These are phyloP conservation scores for Pyxicephalus adspersus DNA, from an alignment of 2,113 vertebrate genomes.

Conservation along the genomic window DNA sequence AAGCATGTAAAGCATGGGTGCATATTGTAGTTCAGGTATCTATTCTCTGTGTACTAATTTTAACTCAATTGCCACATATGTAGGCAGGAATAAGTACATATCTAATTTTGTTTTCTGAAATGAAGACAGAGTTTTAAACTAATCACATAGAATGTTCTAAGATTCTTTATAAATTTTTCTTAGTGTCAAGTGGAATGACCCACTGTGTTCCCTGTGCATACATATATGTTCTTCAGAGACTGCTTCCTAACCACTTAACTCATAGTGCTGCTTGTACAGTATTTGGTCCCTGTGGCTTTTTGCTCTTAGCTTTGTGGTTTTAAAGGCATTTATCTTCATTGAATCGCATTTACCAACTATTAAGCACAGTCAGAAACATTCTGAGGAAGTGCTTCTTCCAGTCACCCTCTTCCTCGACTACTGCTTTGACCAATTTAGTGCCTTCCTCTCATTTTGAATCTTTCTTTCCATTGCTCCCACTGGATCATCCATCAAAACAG, in stretches of 20 bases:
- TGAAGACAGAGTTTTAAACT: neutral
- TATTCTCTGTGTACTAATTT: neutral
- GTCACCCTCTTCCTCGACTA: constrained; percentile 11
- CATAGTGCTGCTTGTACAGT: constrained; percentile 38
- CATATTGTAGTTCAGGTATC: too few relatives aligned
- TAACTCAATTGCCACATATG: neutral
- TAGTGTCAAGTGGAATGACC: constrained; percentile 38
- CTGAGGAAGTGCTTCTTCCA: constrained; percentile 50
- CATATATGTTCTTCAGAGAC: constrained; percentile 11
- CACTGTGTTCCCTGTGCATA: constrained; percentile 7
- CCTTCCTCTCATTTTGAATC: constrained; percentile 44
- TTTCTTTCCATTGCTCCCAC: constrained; percentile 39
- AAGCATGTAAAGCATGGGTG: neutral
- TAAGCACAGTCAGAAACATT: constrained; percentile 48
- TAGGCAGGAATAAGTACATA: neutral
- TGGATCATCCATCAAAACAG: constrained; percentile 45
- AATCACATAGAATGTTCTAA: constrained; percentile 4
- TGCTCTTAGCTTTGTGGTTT: constrained; percentile 39
- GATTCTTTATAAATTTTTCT: constrained; percentile 7
- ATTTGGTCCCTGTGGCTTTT: constrained; percentile 36
- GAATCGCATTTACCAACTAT: constrained; percentile 51
- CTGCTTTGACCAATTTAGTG: constrained; percentile 44
- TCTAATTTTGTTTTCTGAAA: neutral
- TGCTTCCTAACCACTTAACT: constrained; percentile 42
- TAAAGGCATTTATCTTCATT: constrained; percentile 53